Percentiles rank a stretch among this genome's conserved stretches.
These are phyloP conservation scores for Piprites chloris DNA, from an alignment of 2,113 vertebrate genomes.

Conservation along the genomic window DNA sequence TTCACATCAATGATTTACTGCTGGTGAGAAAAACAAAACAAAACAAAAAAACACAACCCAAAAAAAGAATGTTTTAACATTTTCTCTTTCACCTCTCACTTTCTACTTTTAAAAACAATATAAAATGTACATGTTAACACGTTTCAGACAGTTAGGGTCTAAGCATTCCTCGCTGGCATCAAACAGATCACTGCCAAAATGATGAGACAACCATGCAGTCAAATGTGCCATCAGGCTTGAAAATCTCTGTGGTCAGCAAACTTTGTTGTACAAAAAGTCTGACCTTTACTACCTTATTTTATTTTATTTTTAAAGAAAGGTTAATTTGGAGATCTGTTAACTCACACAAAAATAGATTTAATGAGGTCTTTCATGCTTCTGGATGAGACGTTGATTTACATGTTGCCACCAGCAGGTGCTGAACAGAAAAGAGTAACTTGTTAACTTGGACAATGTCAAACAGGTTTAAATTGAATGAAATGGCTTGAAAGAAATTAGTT, in stretches of 20 bases:
- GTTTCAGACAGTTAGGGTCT: conserved; percentile 57
- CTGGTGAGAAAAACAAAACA: neutral
- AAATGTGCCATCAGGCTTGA: conserved; percentile 45
- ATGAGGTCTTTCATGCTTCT: conserved; percentile 29
- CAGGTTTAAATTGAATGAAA: conserved; percentile 27
- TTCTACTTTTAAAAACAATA: neutral
- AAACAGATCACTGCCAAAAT: conserved; percentile 56
- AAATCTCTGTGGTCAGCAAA: conserved; percentile 54
- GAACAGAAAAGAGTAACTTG: conserved; percentile 1
- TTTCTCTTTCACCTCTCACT: neutral
- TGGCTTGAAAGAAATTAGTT: neutral
- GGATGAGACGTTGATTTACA: neutral
- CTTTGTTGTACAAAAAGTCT: neutral
- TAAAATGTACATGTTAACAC: conserved; percentile 31
- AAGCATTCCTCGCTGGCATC: conserved; percentile 55
- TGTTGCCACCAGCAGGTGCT: conserved; percentile 9
- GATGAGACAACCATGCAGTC: conserved; percentile 54
- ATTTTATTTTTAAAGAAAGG: neutral
- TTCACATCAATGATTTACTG: conserved; percentile 40
- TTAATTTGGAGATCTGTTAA: conserved; percentile 42
- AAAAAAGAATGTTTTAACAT: neutral
- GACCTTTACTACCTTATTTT: conserved; percentile 13
- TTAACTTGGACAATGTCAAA: conserved; percentile 14
- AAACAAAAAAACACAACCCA: neutral
- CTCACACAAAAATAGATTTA: conserved; percentile 24